Percentiles rank a stretch among this genome's conserved stretches.
Evolutionary conservation across 2,797 vertebrate genomes (phyloP).

Genomic region (Antrozous pallidus): DNA sequence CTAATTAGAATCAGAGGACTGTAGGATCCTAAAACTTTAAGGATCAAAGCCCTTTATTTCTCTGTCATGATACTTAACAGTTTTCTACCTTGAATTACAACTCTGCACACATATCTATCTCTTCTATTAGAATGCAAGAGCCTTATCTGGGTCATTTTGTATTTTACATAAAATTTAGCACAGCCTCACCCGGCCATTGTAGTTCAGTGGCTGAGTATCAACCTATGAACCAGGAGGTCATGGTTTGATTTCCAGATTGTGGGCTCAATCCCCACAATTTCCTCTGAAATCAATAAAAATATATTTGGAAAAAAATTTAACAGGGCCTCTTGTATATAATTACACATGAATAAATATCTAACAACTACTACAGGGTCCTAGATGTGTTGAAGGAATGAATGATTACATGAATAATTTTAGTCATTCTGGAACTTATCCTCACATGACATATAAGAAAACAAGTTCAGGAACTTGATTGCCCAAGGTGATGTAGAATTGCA

Average conservation of each 20-base stretch:
- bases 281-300: no score
- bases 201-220: no score
- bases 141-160: neutral
- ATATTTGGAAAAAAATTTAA: neutral
- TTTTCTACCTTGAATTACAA: neutral
- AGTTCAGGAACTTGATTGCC: neutral
- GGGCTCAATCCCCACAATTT: no score
- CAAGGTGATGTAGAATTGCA: neutral
- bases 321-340: neutral
- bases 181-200: neutral
- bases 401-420: neutral
- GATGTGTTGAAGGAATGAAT: neutral
- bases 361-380: neutral
- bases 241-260: no score
- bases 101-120: neutral
- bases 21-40: neutral
- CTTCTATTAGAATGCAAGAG: neutral
- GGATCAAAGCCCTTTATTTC: neutral
- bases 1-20: neutral
- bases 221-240: no score
- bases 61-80: neutral
- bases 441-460: neutral
- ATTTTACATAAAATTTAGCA: neutral
- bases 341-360: neutral
- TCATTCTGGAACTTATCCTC: neutral